These are phyloP conservation scores for Lichenostomus cassidix DNA, from an alignment of 2,113 vertebrate species.

Conservation along the genomic window DNA sequence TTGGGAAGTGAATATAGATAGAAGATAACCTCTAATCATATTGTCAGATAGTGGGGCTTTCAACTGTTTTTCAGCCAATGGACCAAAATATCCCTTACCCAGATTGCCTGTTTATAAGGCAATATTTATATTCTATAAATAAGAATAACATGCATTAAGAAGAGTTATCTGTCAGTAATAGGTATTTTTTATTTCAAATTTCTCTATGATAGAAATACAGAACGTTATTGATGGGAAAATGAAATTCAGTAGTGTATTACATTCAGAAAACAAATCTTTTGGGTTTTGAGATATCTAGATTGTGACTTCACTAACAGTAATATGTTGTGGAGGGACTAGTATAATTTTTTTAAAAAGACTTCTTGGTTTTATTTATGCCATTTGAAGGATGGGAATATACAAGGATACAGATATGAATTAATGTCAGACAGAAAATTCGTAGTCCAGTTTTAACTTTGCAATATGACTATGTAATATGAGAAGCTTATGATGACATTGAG, in stretches of 20 bases:
- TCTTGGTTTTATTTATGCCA: neutral
- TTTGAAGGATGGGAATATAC: neutral
- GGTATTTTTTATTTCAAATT: neutral
- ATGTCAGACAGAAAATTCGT: neutral
- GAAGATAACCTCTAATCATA: neutral
- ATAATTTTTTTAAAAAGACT: neutral
- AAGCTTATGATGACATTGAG: neutral
- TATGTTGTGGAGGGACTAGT: neutral
- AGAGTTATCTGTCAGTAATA: neutral
- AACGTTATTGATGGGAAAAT: neutral
- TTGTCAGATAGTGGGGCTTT: neutral
- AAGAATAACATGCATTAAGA: neutral
- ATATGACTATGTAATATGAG: neutral
- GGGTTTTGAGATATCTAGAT: neutral
- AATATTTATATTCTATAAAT: neutral
- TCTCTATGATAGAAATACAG: neutral
- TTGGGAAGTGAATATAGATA: neutral
- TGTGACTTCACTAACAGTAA: neutral
- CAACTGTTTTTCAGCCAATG: neutral
- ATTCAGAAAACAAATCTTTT: neutral
- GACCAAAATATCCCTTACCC: neutral
- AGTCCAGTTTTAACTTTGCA: neutral
- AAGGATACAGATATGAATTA: neutral
- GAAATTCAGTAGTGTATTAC: neutral
- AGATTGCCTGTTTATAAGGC: neutral